Evolutionary conservation across 2,113 vertebrate genomes (phyloP).

Genomic region (Antennarius striatus): DNA sequence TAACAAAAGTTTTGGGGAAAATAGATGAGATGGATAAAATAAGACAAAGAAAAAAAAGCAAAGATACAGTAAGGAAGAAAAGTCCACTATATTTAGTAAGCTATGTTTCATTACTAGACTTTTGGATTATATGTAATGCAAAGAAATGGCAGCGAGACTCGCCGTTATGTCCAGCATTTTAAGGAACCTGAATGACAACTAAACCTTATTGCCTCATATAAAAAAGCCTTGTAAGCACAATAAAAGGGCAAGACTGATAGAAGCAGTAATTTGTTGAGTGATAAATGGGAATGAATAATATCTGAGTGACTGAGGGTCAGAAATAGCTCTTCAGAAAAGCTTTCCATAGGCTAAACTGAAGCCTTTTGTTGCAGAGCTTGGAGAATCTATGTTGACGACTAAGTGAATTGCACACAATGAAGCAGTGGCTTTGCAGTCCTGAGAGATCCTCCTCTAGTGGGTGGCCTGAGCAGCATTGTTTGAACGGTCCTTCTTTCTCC

Average conservation of each 20-base stretch:
- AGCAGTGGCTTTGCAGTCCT: constrained; percentile 39
- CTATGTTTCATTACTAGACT: no score
- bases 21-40: constrained; percentile 33
- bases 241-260: constrained; percentile 21
- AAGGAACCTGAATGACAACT: constrained; percentile 21
- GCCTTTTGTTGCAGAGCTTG: constrained; percentile 47
- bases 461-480: constrained; percentile 51
- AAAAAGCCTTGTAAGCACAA: constrained; percentile 22
- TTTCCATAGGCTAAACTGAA: constrained; percentile 47
- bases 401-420: constrained; percentile 42
- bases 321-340: constrained; percentile 41
- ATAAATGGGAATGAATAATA: constrained; percentile 35
- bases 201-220: constrained; percentile 24
- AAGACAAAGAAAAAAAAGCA: constrained; percentile 9
- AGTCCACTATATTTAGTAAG: no score
- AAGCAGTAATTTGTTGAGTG: constrained; percentile 39
- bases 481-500: constrained; percentile 63
- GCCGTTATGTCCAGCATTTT: neutral
- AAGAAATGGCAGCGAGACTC: constrained; percentile 1
- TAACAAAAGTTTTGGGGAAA: constrained; percentile 41
- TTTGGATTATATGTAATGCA: neutral
- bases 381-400: constrained; percentile 38
- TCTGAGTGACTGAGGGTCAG: constrained; percentile 40
- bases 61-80: neutral
- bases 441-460: constrained; percentile 58